Conservation (phyloP, 2,888 invertebrate species). For the Leucophenga maculata region DNA sequence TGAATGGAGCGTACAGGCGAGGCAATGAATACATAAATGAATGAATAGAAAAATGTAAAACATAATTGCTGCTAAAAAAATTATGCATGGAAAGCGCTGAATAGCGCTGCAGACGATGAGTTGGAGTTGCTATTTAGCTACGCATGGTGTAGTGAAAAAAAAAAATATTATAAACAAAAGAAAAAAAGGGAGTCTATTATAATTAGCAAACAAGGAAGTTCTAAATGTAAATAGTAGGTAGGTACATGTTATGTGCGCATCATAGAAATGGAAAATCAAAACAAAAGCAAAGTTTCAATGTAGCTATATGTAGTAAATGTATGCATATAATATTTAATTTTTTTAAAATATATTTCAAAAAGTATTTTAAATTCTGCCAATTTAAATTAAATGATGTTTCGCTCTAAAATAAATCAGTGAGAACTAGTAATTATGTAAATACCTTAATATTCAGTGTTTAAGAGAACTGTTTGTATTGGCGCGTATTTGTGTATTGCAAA, state of each 20-base stretch:
- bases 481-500: too few relatives aligned
- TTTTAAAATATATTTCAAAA: not conserved
- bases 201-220: slow-evolving; percentile 16
- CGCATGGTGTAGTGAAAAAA: too few relatives aligned
- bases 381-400: too few relatives aligned
- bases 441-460: too few relatives aligned
- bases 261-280: slow-evolving; percentile 15
- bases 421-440: too few relatives aligned
- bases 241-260: too few relatives aligned
- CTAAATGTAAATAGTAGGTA: not conserved
- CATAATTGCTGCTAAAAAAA: slow-evolving; percentile 10
- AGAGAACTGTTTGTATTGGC: too few relatives aligned
- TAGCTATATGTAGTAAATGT: too few relatives aligned
- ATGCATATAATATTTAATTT: slow-evolving; percentile 11
- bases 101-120: not conserved
- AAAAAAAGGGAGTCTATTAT: slow-evolving; percentile 1
- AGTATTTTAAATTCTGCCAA: too few relatives aligned
- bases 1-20: too few relatives aligned
- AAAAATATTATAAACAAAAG: not conserved
- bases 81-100: not conserved
- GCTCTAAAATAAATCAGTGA: too few relatives aligned
- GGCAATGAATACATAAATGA: slow-evolving; percentile 2
- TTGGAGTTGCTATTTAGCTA: not conserved
- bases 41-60: slow-evolving; percentile 12
- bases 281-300: not conserved